These are phyloP conservation scores for Amphilophus citrinellus DNA, from an alignment of 2,113 vertebrate species.

Conservation along the genomic window DNA sequence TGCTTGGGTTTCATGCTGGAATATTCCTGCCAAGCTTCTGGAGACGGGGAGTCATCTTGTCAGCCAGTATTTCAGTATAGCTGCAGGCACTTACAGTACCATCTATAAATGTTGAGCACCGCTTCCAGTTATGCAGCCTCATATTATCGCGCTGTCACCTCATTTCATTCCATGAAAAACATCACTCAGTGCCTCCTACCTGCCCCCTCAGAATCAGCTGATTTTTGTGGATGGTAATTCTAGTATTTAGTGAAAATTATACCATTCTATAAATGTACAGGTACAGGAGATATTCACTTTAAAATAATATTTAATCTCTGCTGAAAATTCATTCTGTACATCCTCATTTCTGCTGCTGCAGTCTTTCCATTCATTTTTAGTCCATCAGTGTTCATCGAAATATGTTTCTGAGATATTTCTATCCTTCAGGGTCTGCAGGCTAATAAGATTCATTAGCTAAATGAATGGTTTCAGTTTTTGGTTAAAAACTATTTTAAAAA, in stretches of 20 bases:
- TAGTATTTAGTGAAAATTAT: background rate
- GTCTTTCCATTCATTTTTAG: background rate
- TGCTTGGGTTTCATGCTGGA: background rate
- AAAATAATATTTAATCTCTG: background rate
- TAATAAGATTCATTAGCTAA: background rate
- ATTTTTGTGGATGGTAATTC: background rate
- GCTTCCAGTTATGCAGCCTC: background rate
- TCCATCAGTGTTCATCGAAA: rapidly evolving
- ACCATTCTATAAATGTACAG: background rate
- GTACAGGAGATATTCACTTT: background rate
- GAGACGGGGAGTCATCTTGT: background rate
- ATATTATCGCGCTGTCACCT: background rate
- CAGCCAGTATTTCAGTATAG: background rate
- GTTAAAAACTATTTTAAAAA: background rate
- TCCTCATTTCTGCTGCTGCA: no score
- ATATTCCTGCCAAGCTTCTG: background rate
- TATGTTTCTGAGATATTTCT: background rate
- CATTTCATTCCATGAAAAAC: background rate
- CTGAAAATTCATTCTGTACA: rapidly evolving
- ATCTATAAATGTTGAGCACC: background rate
- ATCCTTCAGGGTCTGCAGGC: rapidly evolving
- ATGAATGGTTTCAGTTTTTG: background rate
- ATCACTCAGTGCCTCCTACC: background rate
- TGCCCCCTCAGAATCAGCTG: background rate
- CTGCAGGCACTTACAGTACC: background rate